Conservation (phyloP, 2,888 invertebrate genomes). For the Glyphotaelius pellucidus region DNA sequence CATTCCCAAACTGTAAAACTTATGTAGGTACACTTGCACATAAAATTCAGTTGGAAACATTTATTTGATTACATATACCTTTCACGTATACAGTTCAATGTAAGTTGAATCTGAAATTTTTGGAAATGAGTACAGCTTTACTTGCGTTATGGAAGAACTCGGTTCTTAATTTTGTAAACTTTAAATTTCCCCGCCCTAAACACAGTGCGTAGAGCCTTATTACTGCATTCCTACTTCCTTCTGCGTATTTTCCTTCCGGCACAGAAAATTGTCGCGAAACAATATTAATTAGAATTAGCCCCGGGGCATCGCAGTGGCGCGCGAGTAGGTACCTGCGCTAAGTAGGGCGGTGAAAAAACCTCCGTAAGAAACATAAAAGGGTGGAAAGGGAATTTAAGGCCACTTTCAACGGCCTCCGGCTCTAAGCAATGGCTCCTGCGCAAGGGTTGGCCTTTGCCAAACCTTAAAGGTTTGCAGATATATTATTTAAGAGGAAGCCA, state of each 20-base stretch:
- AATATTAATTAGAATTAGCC: conserved; percentile 65
- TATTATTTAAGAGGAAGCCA: not conserved
- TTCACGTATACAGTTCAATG: too few relatives aligned
- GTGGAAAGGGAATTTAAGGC: conserved; percentile 26
- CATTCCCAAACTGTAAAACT: too few relatives aligned
- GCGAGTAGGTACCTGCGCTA: not conserved
- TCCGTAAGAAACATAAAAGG: not conserved
- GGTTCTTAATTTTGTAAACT: too few relatives aligned
- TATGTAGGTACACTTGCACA: too few relatives aligned
- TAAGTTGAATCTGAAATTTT: too few relatives aligned
- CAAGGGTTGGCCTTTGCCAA: not conserved
- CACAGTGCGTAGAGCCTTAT: not conserved
- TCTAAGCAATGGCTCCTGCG: not conserved
- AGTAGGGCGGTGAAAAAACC: conserved; percentile 11
- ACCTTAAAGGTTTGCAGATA: not conserved
- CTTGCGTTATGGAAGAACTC: too few relatives aligned
- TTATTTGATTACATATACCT: too few relatives aligned
- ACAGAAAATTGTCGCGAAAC: conserved; percentile 57
- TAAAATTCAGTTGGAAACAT: too few relatives aligned
- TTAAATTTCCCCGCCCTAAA: not conserved
- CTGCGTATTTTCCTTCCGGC: conserved; percentile 9
- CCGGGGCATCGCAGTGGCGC: conserved; percentile 1
- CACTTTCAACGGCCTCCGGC: conserved; percentile 30
- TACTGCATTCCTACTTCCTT: not conserved
- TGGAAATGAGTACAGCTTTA: too few relatives aligned